These are phyloP conservation scores for Amphimallon solstitiale DNA, from an alignment of 2,888 invertebrate species.

Conservation along the genomic window DNA sequence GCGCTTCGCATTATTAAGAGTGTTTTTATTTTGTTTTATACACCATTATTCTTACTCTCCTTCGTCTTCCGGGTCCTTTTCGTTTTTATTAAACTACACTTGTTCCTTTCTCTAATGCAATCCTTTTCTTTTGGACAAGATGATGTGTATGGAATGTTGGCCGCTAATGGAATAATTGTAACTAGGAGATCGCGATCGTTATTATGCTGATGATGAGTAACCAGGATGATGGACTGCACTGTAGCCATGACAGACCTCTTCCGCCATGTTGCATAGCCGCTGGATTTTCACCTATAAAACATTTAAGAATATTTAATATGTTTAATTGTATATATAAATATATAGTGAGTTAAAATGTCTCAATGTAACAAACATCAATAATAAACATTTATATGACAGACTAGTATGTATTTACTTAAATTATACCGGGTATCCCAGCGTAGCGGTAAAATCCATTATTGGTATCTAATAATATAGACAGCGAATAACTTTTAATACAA, in stretches of 20 bases:
- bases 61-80: background rate
- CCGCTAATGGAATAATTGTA: conserved; percentile 23
- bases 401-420: no score
- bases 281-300: conserved; percentile 65
- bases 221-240: conserved; percentile 63
- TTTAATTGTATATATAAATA: no score
- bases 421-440: no score
- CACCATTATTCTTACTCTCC: background rate
- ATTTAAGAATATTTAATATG: background rate
- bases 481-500: no score
- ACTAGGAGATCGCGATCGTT: conserved; percentile 59
- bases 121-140: background rate
- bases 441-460: no score
- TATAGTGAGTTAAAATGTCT: no score
- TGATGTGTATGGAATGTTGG: background rate
- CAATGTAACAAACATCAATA: no score
- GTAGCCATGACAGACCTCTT: conserved; percentile 61
- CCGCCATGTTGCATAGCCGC: conserved; percentile 68
- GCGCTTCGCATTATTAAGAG: no score
- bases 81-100: background rate
- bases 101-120: background rate
- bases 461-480: no score
- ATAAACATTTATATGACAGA: no score
- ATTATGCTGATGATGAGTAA: conserved; percentile 57
- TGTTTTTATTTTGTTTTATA: no score